Base-by-base conservation (phyloP, 2,888 invertebrate species). In the Phyto melanocephala region DNA sequence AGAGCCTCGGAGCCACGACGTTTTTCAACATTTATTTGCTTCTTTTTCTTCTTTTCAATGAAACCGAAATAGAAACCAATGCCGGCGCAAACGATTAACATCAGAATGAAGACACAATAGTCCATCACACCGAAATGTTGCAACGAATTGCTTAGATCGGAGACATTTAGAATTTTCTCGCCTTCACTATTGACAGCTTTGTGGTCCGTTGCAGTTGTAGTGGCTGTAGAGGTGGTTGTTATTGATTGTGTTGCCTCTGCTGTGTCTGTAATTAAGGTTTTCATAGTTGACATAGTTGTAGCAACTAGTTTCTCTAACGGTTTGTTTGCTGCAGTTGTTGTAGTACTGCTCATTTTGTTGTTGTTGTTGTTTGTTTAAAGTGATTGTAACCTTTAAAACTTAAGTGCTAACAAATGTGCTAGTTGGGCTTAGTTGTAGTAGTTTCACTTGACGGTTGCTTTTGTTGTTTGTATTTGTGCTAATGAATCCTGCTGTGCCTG, bases 31-130 rank as follows among this genome's bases (percentile, higher is more conserved):
- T 85, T 86, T 28, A 85, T 83, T 33, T 85, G 84, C 15, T 86
- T 87, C 83, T 87, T 85, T 77, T 87, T 88, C 45, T 80, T 79
- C 85, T 94, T 94, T 87, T 94, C 95, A 87, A 94, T 92, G 87
- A 95, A 95, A 3, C 96, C 96, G 90, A 95, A 96, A 90, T 96
- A 96, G 79, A 96, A 91, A 7, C 97, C 97, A 67, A 97, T 95
- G 56, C 93, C 91, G 2, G 96, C 94, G 90, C 96, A 96, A 54
- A 95, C 92, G n/a, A 93, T 91, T 87, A 97, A 91, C 96, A 96
- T 96, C 13, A 93, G 88, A 80, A 93, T 92, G 90, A 97, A 96
- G 85, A 96, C 95, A 6, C 94, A 90, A 91, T 97, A 97, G 90
- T 97, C 97, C 83, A 93, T 92, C 92, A 93, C 93, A 11, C 94